Base-by-base conservation (phyloP, 2,888 invertebrate species). In the Onthophagus sagittarius region DNA sequence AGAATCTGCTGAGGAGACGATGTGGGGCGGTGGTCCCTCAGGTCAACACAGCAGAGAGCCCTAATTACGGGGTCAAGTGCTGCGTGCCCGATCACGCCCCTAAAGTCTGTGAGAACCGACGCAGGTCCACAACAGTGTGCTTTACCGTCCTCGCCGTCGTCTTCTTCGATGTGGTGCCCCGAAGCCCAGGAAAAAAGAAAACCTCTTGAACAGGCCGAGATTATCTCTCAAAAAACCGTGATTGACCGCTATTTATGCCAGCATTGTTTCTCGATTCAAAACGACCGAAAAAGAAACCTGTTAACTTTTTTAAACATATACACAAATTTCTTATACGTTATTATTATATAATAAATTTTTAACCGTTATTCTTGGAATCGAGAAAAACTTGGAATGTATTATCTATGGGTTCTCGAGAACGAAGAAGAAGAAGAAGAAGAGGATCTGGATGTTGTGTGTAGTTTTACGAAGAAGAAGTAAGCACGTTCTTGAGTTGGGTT, bases 21-120 rank as follows among this genome's bases (percentile, higher is more conserved):
- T 23, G 23, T 23, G 39, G 39, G 39, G 39, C 39, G 39, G 39
- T 53, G 39, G 39, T 53, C 39, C 39, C 39, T 53, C 39, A 11
- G 39, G 39, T 53, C 39, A 53, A 7, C 39, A 7, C 39, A 79
- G 78, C 77, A 75, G 80, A 81, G 79, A 81, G 83, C 82, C 80
- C 83, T 83, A 83, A 83, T 83, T 83, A 83, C 80, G 80, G 81
- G 83, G 83, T 83, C 83, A 83, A 82, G 80, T 81, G 80, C 82
- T 79, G 80, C 83, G 82, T 83, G 83, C 80, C 78, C 77, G 78
- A 79, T 78, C 82, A 82, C 83, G 83, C 83, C 83, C 80, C 80
- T 80, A 79, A 78, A 77, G 75, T 79, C 79, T 82, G 82, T 83
- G 83, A 83, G 83, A 83, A 81, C 79, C 67, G n/a, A 67, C 67